Evolutionary conservation across 2,797 vertebrate genomes (phyloP), one percentile per base, ranked within the genome.

Genomic region (Florisuga fusca): DNA sequence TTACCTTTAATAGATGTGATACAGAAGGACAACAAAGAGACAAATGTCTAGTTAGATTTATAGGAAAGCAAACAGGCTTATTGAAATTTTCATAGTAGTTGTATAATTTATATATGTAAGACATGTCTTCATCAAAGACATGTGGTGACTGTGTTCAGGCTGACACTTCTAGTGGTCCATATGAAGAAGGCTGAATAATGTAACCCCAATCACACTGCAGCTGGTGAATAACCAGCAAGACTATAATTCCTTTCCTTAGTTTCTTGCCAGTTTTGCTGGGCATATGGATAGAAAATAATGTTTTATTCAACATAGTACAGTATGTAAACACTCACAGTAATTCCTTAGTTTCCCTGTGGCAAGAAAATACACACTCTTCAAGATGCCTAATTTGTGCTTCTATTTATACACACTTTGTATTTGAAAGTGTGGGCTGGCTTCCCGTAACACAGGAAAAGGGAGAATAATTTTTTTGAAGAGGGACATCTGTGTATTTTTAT

Each of bases 391-490:
- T 97, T 97, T 64, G 69, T 94, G 95, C 91, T 98, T 98, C 96
- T 97, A 91, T 98, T 97, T 98, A 97, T 98, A 97, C 90, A 72
- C 78, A 91, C 94, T 98, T 98, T 97, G 94, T 97, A 90, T 97
- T 97, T 97, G 89, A 96, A 98, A 93, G 64, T 96, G 96, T 96
- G 95, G 97, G 96, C 87, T 96, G 94, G 81, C 94, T 98, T 98
- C 94, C 97, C 97, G 96, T 97, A 97, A 97, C 91, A 94, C 91
- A 81, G 93, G 97, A 96, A 96, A 97, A 97, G 64, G 89, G 71
- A 97, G 92, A 92, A 92, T 90, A 62, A 58, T 73, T 93, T 92
- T 89, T 95, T 90, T 89, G 34, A 94, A 92, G 94, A 81, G 91
- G 84, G 89, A 96, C 94, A 96, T 96, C 94, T 97, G 90, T 96